Evolutionary conservation across 2,888 invertebrate genomes (phyloP), one percentile per base, ranked within the genome.

Genomic region (Parnassius glacialis): DNA sequence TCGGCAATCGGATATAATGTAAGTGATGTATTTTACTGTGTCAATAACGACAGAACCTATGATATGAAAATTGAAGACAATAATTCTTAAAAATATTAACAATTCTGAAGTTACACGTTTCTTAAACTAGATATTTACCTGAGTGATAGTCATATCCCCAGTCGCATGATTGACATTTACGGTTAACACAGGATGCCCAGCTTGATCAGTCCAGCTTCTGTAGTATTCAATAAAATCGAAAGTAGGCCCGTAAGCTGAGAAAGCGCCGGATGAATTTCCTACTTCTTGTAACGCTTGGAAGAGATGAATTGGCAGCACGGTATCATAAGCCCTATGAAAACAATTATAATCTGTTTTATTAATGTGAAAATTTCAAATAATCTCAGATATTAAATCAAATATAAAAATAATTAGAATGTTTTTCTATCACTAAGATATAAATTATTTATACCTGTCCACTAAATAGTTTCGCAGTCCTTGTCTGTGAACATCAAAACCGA

Each of bases 181-280:
- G 12, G 81, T 89, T 2, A 94, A 74, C 0, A 94, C 83, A 0
- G 94, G 95, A 68, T 92, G 94, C 11, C 94, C 94, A 42, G 89
- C 79, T 70, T 94, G 92, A 41, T 92, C 90, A 69, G 94, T 93
- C 78, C 94, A 93, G 48, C 83, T 82, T 59, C 76, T 85, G 63
- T 84, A 91, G 67, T 89, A 90, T 2, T 89, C 85, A 5, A 84
- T 69, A 0, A 87, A 66, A 65, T 87, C 83, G 63, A 92, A 84
- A 2, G 83, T 73, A 0, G 78, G 41, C 59, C 86, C 85, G 44
- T 90, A 87, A n/a, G 76, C 74, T 1, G 70, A 66, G 25, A 90
- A 72, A 1, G 92, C 80, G 2, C 74, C 74, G 1, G 71, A 70
- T 0, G 62, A 34, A 0, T 66, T 72, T 0, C 77, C 73, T 0